Evolutionary conservation across 2,888 invertebrate genomes (phyloP).

Genomic region (Calameuta idolon): DNA sequence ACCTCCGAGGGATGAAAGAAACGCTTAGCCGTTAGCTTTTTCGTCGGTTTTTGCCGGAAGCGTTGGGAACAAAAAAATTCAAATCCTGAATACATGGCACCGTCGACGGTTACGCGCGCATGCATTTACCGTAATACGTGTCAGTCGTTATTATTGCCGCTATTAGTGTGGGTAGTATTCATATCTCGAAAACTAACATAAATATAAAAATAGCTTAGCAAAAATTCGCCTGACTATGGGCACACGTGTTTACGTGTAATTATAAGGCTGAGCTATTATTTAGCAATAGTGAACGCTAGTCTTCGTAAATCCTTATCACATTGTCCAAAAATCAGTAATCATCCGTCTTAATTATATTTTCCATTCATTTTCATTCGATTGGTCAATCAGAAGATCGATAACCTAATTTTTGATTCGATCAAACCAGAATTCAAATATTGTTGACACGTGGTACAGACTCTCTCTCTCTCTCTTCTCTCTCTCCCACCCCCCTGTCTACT

Average conservation of each 20-base stretch:
- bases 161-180: conserved; percentile 13
- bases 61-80: background rate
- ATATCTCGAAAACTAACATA: background rate
- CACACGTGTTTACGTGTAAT: background rate
- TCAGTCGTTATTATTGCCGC: conserved; percentile 24
- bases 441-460: conserved; percentile 5
- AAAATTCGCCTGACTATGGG: conserved; percentile 17
- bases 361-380: too few relatives aligned
- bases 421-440: background rate
- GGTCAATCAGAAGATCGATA: background rate
- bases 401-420: background rate
- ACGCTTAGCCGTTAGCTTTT: background rate
- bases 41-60: background rate
- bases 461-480: conserved; percentile 22
- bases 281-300: background rate
- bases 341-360: background rate
- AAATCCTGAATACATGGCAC: background rate
- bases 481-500: conserved; percentile 15
- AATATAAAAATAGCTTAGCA: background rate
- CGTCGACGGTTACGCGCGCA: background rate
- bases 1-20: background rate
- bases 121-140: conserved; percentile 26
- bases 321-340: background rate
- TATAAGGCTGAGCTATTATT: background rate
- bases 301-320: background rate